Percentiles rank a stretch among this genome's conserved stretches.
phyloP scores from a whole-genome alignment of 2,888 invertebrate species.

The Morpho deidamia region DNA sequence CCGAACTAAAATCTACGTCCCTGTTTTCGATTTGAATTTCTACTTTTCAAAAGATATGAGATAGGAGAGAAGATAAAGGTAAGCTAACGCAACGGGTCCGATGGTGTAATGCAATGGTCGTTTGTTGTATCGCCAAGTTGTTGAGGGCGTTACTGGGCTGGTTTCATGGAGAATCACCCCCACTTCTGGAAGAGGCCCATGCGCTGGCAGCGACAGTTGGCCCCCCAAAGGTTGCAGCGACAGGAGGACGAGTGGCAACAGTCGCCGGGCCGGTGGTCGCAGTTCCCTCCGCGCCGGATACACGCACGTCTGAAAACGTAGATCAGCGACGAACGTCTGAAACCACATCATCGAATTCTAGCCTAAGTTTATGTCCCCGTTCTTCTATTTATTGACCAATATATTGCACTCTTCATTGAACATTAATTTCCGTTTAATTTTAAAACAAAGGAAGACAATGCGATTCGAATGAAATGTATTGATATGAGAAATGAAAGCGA shows the following conservation, averaged over 20 bases:
- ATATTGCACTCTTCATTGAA: neutral
- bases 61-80: slow-evolving; percentile 30
- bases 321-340: slow-evolving; percentile 91
- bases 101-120: slow-evolving; percentile 51
- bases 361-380: slow-evolving; percentile 59
- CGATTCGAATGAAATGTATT: no score
- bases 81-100: slow-evolving; percentile 62
- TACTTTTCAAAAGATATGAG: slow-evolving; percentile 34
- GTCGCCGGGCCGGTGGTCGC: slow-evolving; percentile 90
- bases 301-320: slow-evolving; percentile 92
- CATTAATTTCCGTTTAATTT: no score
- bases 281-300: slow-evolving; percentile 88
- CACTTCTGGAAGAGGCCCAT: slow-evolving; percentile 94
- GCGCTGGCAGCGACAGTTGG: slow-evolving; percentile 92
- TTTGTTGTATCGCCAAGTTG: slow-evolving; percentile 64
- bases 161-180: slow-evolving; percentile 73
- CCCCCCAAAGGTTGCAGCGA: slow-evolving; percentile 93
- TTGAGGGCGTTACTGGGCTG: slow-evolving; percentile 57
- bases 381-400: slow-evolving; percentile 9
- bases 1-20: slow-evolving; percentile 69
- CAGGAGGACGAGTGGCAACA: slow-evolving; percentile 92
- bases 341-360: slow-evolving; percentile 77
- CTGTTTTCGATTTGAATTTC: slow-evolving; percentile 64
- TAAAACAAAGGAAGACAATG: no score
- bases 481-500: no score